A percentile compares a stretch with the other conserved stretches of the same genome.
Conservation (phyloP, 2,113 vertebrate genomes). For the Thalassarche chlororhynchos region DNA sequence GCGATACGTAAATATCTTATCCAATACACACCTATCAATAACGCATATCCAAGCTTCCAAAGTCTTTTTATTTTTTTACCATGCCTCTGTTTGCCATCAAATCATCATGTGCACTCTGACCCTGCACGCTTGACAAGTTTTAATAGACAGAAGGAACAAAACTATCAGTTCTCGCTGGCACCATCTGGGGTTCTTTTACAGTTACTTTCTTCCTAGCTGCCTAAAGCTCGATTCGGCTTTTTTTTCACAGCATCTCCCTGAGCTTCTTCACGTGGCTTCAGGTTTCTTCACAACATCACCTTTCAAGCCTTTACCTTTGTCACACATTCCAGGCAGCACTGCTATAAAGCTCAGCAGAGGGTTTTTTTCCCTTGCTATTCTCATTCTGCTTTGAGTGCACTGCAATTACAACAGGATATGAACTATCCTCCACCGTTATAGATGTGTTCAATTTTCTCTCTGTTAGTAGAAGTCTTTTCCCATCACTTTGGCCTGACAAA, state of each 20-base stretch:
- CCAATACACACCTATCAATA: background rate
- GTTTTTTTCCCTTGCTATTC: background rate
- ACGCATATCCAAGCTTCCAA: background rate
- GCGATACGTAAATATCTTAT: background rate
- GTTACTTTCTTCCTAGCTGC: background rate
- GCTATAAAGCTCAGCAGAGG: background rate
- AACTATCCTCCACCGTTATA: constrained; percentile 55
- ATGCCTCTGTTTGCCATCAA: constrained; percentile 24
- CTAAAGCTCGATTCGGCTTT: background rate
- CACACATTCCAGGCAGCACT: background rate
- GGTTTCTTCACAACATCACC: background rate
- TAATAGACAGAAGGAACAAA: constrained; percentile 32
- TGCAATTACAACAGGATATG: constrained; percentile 58
- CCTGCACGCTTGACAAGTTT: background rate
- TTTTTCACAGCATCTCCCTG: background rate
- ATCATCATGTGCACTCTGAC: background rate
- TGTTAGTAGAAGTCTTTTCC: constrained; percentile 57
- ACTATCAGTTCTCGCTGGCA: constrained; percentile 25
- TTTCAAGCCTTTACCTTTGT: constrained; percentile 21
- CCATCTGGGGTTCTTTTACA: constrained; percentile 56
- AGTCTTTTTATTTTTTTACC: background rate
- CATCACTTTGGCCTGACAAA: constrained; percentile 65
- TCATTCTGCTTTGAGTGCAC: constrained; percentile 15
- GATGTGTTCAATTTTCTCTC: constrained; percentile 65
- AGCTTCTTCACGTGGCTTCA: background rate